A percentile compares a stretch with the other conserved stretches of the same genome.
Evolutionary conservation across 2,797 vertebrate species (phyloP).

Genomic region (Parauchenoglanis ngamensis): DNA sequence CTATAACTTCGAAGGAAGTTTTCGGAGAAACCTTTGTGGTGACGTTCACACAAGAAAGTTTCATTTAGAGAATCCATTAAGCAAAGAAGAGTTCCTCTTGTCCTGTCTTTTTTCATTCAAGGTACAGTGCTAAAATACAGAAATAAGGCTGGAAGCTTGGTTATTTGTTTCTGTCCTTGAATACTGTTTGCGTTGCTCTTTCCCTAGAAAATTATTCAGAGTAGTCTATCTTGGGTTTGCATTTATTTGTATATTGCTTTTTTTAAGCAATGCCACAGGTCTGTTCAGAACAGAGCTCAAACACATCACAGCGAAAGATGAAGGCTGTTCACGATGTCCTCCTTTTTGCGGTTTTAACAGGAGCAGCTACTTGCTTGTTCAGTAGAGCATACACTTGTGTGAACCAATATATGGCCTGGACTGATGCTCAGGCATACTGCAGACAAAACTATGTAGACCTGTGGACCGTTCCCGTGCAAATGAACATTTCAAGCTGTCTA

Average conservation of each 20-base stretch:
- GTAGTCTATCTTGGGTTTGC: not conserved
- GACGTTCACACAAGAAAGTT: not conserved
- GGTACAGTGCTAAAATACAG: not conserved
- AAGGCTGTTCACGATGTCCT: conserved; percentile 5
- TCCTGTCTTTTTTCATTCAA: not conserved
- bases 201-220: not conserved
- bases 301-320: not conserved
- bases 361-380: not conserved
- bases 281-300: not conserved
- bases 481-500: not conserved
- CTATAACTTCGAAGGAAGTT: too few relatives aligned
- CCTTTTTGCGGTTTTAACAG: conserved; percentile 10
- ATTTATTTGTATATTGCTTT: not conserved
- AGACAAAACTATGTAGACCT: not conserved
- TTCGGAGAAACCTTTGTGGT: too few relatives aligned
- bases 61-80: not conserved
- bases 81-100: not conserved
- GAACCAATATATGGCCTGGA: not conserved
- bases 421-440: not conserved
- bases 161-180: not conserved
- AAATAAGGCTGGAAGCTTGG: not conserved
- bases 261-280: not conserved
- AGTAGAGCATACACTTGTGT: not conserved
- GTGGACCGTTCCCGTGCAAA: not conserved
- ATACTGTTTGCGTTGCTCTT: not conserved